Evolutionary conservation across 1,140 invertebrate species (phyloP).

Genomic region (Hylyphantes graminicola): DNA sequence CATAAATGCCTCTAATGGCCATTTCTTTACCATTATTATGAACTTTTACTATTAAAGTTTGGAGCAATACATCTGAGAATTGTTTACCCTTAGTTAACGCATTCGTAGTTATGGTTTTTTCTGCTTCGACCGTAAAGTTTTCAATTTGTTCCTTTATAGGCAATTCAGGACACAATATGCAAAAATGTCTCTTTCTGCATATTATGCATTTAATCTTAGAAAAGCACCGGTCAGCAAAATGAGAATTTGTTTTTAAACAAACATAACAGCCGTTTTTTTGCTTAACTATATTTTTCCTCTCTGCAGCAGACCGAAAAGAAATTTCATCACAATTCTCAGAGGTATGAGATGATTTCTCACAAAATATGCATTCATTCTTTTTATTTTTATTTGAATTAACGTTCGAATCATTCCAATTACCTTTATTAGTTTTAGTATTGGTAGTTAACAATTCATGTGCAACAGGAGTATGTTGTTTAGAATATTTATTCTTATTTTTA

Average conservation of each 20-base stretch:
- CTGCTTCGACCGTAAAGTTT: neutral
- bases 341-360: slow-evolving; percentile 5
- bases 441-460: slow-evolving; percentile 23
- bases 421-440: slow-evolving; percentile 1
- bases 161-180: slow-evolving; percentile 22
- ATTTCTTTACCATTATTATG: slow-evolving; percentile 13
- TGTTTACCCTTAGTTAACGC: slow-evolving; percentile 22
- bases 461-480: neutral
- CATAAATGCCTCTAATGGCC: slow-evolving; percentile 7
- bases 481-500: slow-evolving; percentile 19
- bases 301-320: neutral
- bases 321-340: slow-evolving; percentile 23
- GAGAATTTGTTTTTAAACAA: neutral
- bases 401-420: neutral
- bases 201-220: slow-evolving; percentile 5
- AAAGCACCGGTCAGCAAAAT: slow-evolving; percentile 16
- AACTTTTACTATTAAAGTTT: slow-evolving; percentile 41
- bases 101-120: slow-evolving; percentile 15
- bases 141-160: neutral
- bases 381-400: neutral
- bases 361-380: slow-evolving; percentile 23
- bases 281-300: slow-evolving; percentile 35
- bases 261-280: slow-evolving; percentile 35
- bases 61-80: slow-evolving; percentile 29
- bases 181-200: slow-evolving; percentile 27